Evolutionary conservation across 2,888 invertebrate genomes (phyloP).

Genomic region (Chrysotoxum bicinctum): DNA sequence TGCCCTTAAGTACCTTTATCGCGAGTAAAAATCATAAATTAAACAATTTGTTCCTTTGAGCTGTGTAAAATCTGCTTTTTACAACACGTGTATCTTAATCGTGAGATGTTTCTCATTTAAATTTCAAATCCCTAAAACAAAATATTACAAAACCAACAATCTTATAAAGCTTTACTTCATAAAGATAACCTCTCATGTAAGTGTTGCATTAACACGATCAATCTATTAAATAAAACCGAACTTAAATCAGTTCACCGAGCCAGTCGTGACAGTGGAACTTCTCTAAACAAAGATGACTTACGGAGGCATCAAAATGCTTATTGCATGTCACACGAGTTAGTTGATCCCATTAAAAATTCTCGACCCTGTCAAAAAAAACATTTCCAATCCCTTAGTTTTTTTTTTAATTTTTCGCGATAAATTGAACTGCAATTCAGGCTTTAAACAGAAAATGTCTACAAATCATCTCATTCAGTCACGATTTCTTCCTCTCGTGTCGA

Average conservation of each 20-base stretch:
- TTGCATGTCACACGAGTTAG: background rate
- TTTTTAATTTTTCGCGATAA: background rate
- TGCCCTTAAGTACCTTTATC: background rate
- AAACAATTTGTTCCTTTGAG: background rate
- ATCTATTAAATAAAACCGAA: background rate
- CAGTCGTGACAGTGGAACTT: background rate
- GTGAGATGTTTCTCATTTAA: background rate
- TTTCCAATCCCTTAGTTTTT: conserved; percentile 3
- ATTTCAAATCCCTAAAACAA: background rate
- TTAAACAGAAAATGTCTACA: background rate
- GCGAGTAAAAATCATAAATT: background rate
- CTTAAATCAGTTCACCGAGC: conserved; percentile 7
- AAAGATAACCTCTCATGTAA: background rate
- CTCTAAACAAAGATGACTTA: conserved; percentile 1
- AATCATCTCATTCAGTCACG: conserved; percentile 53
- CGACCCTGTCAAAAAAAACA: background rate
- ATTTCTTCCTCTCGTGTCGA: conserved; percentile 42
- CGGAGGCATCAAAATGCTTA: background rate
- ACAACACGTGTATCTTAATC: background rate
- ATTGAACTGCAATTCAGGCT: background rate
- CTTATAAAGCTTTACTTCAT: background rate
- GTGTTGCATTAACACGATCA: background rate
- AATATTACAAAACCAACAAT: background rate
- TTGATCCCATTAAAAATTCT: conserved; percentile 26
- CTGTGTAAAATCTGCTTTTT: background rate